A percentile compares a stretch with the other conserved stretches of the same genome.
phyloP scores from a whole-genome alignment of 2,888 invertebrate species.

The Aricia artaxerxes region DNA sequence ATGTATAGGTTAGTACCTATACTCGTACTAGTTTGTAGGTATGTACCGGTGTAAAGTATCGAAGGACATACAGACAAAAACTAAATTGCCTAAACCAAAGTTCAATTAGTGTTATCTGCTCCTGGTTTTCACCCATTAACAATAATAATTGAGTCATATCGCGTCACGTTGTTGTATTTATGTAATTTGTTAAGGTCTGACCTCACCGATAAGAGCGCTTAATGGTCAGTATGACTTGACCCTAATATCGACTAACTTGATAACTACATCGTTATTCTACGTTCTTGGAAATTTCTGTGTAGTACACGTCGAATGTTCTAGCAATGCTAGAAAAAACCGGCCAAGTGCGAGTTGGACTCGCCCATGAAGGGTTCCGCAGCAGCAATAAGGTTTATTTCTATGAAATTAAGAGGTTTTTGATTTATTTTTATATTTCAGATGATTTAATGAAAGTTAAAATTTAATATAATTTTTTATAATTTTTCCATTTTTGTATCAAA shows the following conservation, averaged over 20 bases:
- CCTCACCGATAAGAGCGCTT: constrained; percentile 23
- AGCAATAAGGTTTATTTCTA: too few relatives aligned
- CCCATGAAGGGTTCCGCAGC: too few relatives aligned
- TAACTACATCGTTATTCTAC: not conserved
- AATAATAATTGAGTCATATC: constrained; percentile 7
- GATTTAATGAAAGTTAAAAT: too few relatives aligned
- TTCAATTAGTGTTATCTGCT: not conserved
- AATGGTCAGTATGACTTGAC: constrained; percentile 22
- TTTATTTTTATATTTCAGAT: too few relatives aligned
- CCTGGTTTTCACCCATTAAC: not conserved
- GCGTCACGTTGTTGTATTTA: constrained; percentile 10
- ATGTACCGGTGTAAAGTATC: too few relatives aligned
- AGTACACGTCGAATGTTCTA: not conserved
- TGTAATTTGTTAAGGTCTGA: constrained; percentile 21
- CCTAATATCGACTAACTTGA: constrained; percentile 10
- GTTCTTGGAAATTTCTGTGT: constrained; percentile 12
- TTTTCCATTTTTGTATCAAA: too few relatives aligned
- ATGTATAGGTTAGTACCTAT: too few relatives aligned
- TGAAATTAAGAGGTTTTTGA: too few relatives aligned
- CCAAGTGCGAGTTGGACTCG: too few relatives aligned
- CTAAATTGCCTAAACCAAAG: not conserved
- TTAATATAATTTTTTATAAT: too few relatives aligned
- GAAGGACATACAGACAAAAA: not conserved
- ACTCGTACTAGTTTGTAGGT: too few relatives aligned
- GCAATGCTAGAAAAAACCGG: not conserved